Base-by-base conservation (phyloP, 2,888 invertebrate species). In the Megamerina dolium region DNA sequence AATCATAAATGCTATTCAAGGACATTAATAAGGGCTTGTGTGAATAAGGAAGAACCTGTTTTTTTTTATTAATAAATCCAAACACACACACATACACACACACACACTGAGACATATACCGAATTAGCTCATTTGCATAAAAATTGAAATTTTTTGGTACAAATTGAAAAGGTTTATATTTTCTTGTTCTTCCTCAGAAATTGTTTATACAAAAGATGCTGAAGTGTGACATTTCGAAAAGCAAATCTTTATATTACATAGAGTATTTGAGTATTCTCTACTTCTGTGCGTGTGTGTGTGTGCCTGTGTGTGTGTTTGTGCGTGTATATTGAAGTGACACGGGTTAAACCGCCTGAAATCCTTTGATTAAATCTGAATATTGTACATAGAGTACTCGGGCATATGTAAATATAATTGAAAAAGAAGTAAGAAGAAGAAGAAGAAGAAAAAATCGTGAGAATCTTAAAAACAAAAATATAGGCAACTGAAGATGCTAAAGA, bases 141-240 rank as follows among this genome's bases (percentile, higher is more conserved):
- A 34, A 34, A 34, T 19, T 34, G 18, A 34, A 23, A 23, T 6
- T 8, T 8, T 23, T 23, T 23, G 23, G 6, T n/a, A n/a, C n/a
- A n/a, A n/a, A n/a, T n/a, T n/a, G n/a, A n/a, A n/a, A n/a, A n/a
- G n/a, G n/a, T n/a, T n/a, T n/a, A n/a, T n/a, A n/a, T n/a, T n/a
- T n/a, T 21, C 20, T 36, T 36, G 35, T 41, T 27, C 34, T 43
- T 43, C 36, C 29, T 31, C 32, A 38, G 33, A 26, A 34, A 33
- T 16, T 32, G 33, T 33, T 34, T 29, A 16, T 17, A 43, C 18
- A 38, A 27, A 29, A 13, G 29, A 29, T 29, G 38, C 38, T 29
- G 33, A 43, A 43, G 43, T 43, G 43, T 43, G 43, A 43, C 43
- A 43, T 18, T 34, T 34, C 29, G 29, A 12, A 17, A 36, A 30